A percentile compares a stretch with the other conserved stretches of the same genome.
Conservation (phyloP, 2,888 invertebrate genomes). For the Stenurella melanura region DNA sequence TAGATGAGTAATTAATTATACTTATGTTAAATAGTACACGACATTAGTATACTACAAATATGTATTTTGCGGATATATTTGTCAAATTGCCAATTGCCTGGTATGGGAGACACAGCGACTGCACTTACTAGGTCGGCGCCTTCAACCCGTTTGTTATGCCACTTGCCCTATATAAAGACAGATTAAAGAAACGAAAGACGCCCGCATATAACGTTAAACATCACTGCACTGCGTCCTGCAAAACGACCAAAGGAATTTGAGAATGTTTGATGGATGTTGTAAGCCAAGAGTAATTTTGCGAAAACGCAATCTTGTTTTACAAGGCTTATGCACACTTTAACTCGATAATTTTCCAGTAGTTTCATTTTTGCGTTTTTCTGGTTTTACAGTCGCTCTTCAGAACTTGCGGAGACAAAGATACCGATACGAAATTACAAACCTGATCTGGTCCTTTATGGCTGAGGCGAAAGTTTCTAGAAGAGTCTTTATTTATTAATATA, state of each 20-base stretch:
- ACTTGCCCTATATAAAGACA: conserved; percentile 4
- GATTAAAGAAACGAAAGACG: not conserved
- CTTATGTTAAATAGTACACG: too few species aligned
- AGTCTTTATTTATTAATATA: too few species aligned
- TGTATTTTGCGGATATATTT: not conserved
- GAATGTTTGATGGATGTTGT: not conserved
- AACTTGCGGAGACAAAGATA: too few species aligned
- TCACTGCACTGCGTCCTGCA: not conserved
- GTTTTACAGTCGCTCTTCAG: too few species aligned
- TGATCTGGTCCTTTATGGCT: too few species aligned
- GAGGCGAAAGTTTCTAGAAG: too few species aligned
- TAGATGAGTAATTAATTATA: too few species aligned
- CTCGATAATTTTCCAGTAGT: too few species aligned
- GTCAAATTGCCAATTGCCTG: not conserved
- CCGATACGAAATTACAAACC: too few species aligned
- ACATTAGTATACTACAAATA: too few species aligned
- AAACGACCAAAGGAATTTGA: not conserved
- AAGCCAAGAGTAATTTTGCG: not conserved
- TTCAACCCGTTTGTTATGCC: not conserved
- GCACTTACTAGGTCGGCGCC: conserved; percentile 4
- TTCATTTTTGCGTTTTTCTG: too few species aligned
- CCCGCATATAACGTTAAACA: not conserved
- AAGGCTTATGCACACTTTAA: too few species aligned
- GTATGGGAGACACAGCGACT: not conserved
- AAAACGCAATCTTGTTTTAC: not conserved